Conservation (phyloP, 2,113 vertebrate species). For the Cyanistes caeruleus region DNA sequence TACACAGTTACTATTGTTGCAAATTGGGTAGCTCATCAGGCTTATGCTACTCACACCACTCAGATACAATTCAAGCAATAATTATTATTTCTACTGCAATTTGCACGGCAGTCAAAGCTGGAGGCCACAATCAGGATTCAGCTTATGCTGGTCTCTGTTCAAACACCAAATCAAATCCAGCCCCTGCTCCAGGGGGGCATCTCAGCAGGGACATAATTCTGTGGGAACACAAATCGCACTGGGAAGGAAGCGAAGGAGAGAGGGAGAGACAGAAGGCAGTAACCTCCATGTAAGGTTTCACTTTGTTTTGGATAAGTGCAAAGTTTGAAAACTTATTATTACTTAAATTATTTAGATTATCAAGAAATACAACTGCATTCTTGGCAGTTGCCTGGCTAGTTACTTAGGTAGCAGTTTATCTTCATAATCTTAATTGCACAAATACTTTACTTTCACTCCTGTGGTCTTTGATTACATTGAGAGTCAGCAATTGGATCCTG, state of each 20-base stretch:
- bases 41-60: conserved; percentile 2
- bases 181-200: not conserved
- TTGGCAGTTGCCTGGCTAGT: not conserved
- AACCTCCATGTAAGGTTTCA: not conserved
- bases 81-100: conserved; percentile 33
- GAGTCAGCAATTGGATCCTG: not conserved
- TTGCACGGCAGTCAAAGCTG: conserved; percentile 1
- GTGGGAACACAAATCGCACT: not conserved
- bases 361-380: not conserved
- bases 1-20: not conserved
- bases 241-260: not conserved
- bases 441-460: not conserved
- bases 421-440: not conserved
- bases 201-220: not conserved
- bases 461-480: not conserved
- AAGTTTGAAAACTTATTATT: not conserved
- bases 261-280: not conserved
- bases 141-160: not conserved
- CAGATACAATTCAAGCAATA: conserved; percentile 50
- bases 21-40: conserved; percentile 36
- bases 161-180: conserved; percentile 6
- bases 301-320: not conserved
- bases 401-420: not conserved
- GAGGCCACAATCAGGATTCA: conserved; percentile 18
- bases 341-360: not conserved